These are phyloP conservation scores for Zalophus californianus DNA, from an alignment of 2,797 vertebrate genomes.

Conservation along the genomic window DNA sequence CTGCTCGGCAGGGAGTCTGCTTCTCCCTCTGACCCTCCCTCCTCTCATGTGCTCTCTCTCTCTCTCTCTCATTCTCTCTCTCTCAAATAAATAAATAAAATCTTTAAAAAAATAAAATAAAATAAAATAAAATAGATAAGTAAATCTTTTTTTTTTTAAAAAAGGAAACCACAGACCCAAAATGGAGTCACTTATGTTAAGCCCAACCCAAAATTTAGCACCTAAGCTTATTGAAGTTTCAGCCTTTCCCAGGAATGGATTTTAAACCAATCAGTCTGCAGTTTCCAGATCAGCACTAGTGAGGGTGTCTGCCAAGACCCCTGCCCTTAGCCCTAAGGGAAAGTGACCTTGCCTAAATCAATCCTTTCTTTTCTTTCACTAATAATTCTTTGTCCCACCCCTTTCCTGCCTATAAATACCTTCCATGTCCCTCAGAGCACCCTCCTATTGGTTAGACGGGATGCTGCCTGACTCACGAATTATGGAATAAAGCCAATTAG, in stretches of 20 bases:
- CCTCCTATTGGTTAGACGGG: neutral
- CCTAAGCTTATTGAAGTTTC: neutral
- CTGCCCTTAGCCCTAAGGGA: neutral
- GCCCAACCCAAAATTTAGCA: neutral
- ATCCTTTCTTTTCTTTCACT: neutral
- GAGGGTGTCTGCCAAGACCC: neutral
- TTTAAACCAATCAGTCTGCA: neutral
- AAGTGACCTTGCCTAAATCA: neutral
- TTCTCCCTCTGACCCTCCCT: no score
- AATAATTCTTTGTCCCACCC: neutral
- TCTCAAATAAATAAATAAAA: no score
- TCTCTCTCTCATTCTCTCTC: no score
- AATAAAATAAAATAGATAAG: neutral
- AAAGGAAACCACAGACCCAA: neutral
- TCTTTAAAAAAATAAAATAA: no score
- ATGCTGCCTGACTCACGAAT: neutral
- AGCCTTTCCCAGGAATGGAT: neutral
- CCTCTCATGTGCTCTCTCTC: no score
- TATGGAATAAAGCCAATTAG: neutral
- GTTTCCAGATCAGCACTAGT: neutral
- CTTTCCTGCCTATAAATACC: neutral
- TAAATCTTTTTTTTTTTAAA: neutral
- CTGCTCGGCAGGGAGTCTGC: no score
- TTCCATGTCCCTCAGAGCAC: neutral
- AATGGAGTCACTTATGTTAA: neutral